Percentiles rank a stretch among this genome's conserved stretches.
phyloP scores from a whole-genome alignment of 2,113 vertebrate species.

The Hemiprocne comata region DNA sequence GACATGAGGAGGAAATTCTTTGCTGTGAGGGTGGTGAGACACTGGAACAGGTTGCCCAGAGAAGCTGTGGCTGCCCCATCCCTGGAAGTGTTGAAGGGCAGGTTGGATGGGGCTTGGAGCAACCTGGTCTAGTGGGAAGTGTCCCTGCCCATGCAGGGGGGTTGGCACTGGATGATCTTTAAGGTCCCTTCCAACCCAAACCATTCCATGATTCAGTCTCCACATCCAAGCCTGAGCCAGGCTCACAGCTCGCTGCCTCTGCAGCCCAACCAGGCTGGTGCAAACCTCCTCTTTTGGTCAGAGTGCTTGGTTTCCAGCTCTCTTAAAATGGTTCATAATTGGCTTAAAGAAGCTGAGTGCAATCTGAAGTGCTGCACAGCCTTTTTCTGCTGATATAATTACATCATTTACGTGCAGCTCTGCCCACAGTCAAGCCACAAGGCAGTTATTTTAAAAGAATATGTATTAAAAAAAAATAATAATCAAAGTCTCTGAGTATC shows the following conservation, averaged over 20 bases:
- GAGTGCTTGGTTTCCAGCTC: background rate
- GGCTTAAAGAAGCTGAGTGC: background rate
- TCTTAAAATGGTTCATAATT: background rate
- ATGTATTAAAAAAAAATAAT: background rate
- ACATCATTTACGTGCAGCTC: background rate
- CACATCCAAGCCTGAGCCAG: background rate
- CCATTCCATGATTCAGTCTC: no score
- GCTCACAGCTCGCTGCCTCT: accelerated
- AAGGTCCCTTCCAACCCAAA: no score
- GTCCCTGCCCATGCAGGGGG: no score
- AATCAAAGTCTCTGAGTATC: background rate
- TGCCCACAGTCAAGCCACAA: background rate
- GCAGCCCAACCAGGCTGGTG: background rate
- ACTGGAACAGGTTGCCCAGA: no score
- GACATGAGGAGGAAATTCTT: no score
- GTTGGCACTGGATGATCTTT: no score
- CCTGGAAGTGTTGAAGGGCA: no score
- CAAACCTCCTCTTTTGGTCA: background rate
- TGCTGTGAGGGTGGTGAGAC: no score
- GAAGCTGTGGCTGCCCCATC: no score
- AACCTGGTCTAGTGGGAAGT: no score
- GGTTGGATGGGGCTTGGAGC: no score
- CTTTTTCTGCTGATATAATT: background rate
- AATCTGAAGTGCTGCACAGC: background rate
- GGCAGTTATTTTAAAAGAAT: background rate